phyloP scores from a whole-genome alignment of 2,797 vertebrate species.

The Acrossocheilus fasciatus region DNA sequence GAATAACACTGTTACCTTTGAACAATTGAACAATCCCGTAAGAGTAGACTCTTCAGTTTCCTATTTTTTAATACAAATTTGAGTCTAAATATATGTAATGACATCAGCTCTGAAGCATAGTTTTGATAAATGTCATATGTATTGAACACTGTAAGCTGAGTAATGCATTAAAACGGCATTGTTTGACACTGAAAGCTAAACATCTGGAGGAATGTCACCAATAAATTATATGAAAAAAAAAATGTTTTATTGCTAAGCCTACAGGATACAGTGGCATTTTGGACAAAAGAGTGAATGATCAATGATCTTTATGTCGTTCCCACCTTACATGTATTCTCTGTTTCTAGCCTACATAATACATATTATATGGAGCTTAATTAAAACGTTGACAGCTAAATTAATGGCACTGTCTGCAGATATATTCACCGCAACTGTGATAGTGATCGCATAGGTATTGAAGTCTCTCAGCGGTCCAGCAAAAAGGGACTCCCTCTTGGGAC shows the following conservation, averaged over 20 bases:
- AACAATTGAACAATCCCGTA: not conserved
- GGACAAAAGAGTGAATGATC: not conserved
- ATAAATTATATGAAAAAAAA: slow-evolving; percentile 60
- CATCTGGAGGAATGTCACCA: slow-evolving; percentile 65
- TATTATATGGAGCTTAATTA: not conserved
- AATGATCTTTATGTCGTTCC: not conserved
- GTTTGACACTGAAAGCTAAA: slow-evolving; percentile 61
- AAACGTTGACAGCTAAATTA: not conserved
- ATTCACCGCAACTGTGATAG: slow-evolving; percentile 18
- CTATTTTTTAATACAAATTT: slow-evolving; percentile 34
- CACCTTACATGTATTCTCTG: not conserved
- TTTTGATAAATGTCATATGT: slow-evolving; percentile 51
- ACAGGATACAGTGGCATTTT: not conserved
- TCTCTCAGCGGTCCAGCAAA: not conserved
- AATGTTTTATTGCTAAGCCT: slow-evolving; percentile 12
- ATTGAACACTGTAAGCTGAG: slow-evolving; percentile 58
- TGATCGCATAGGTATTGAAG: slow-evolving; percentile 28
- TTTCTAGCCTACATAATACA: not conserved
- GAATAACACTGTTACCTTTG: slow-evolving; percentile 37
- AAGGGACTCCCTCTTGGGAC: slow-evolving; percentile 23
- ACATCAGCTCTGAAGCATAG: slow-evolving; percentile 39
- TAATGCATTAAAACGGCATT: slow-evolving; percentile 43
- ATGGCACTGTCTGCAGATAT: not conserved
- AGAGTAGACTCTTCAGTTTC: slow-evolving; percentile 26
- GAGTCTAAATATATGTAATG: slow-evolving; percentile 28